phyloP scores from a whole-genome alignment of 2,113 vertebrate genomes.

The Mus pahari region DNA sequence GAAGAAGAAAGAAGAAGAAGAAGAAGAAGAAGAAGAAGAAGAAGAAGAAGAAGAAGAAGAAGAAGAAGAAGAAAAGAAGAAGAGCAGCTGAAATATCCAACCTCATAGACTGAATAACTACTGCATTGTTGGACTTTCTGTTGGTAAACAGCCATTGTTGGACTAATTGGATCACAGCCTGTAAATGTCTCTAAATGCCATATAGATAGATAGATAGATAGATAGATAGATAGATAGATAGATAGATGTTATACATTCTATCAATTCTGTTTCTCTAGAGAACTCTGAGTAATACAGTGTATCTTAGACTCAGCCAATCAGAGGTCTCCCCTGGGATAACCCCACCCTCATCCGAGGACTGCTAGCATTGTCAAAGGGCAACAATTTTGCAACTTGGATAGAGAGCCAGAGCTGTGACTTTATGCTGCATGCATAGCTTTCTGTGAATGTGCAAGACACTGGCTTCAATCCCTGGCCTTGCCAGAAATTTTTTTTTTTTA shows the following conservation, averaged over 20 bases:
- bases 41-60: no score
- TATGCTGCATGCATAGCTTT: neutral
- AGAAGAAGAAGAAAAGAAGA: neutral
- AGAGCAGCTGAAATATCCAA: neutral
- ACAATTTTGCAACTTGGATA: neutral
- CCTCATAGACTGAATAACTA: neutral
- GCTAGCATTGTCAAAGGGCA: neutral
- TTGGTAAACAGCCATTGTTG: no score
- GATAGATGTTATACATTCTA: no score
- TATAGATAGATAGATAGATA: no score
- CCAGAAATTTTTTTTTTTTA: no score
- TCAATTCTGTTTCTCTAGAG: neutral
- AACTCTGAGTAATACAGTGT: neutral
- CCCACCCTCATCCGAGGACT: neutral
- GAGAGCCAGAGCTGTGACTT: neutral
- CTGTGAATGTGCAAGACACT: neutral
- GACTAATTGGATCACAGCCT: no score
- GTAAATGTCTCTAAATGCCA: no score
- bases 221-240: no score
- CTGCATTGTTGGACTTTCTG: neutral
- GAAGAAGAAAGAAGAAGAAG: no score
- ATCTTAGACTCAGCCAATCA: neutral
- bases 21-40: no score
- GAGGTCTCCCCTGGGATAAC: neutral
- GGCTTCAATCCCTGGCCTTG: neutral